Percentiles rank a stretch among this genome's conserved stretches.
Conservation (phyloP, 2,888 invertebrate genomes). For the Melinopterus prodromus region DNA sequence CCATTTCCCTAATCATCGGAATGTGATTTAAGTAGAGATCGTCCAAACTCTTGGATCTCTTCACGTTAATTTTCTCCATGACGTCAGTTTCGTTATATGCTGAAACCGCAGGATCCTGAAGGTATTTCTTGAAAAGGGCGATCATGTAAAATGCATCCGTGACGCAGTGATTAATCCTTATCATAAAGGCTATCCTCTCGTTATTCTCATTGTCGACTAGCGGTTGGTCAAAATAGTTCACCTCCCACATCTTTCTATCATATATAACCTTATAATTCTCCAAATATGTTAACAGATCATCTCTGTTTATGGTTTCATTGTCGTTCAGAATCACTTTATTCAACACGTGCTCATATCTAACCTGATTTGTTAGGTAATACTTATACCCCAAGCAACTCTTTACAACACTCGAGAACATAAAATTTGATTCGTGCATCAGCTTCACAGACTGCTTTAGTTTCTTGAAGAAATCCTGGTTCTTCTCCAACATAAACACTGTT, state of each 20-base stretch:
- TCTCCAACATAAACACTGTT: constrained; percentile 15
- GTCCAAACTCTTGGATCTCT: constrained; percentile 9
- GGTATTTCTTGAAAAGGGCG: constrained; percentile 9
- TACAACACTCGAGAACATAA: constrained; percentile 18
- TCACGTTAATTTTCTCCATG: constrained; percentile 7
- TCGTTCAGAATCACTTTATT: constrained; percentile 5
- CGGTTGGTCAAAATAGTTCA: background rate
- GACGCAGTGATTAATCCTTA: constrained; percentile 17
- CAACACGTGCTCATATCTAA: background rate
- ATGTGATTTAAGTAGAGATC: constrained; percentile 8
- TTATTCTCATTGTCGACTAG: constrained; percentile 6
- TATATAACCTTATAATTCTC: constrained; percentile 15
- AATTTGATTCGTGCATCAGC: constrained; percentile 12
- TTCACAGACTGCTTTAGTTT: constrained; percentile 7
- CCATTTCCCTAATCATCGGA: background rate
- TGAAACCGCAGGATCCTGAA: background rate
- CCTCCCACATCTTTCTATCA: constrained; percentile 16
- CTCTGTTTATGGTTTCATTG: background rate
- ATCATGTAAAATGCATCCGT: constrained; percentile 20
- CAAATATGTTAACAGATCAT: constrained; percentile 15
- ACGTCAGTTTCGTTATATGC: constrained; percentile 8
- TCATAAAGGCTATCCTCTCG: constrained; percentile 14
- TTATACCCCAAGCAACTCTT: constrained; percentile 11
- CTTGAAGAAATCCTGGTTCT: constrained; percentile 6
- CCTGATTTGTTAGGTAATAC: constrained; percentile 20